Evolutionary conservation across 2,888 invertebrate genomes (phyloP), one percentile per base, ranked within the genome.

Genomic region (Hylaea fasciaria): DNA sequence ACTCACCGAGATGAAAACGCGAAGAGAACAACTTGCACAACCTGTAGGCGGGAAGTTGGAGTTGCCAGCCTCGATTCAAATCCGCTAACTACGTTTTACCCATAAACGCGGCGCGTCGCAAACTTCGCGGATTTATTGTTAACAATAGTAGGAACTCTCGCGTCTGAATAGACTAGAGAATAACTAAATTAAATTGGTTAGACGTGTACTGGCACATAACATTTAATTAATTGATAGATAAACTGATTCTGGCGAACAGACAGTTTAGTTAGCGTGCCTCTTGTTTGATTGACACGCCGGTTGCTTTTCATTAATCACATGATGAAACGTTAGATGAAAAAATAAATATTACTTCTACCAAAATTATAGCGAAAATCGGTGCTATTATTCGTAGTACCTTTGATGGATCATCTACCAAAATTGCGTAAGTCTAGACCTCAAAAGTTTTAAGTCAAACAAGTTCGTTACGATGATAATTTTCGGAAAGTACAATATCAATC

Each of bases 1-100:
- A 84, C 81, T 81, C 85, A 77, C 78, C 79, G 81, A 81, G 83
- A 85, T 83, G 80, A 76, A 72, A 82, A 80, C 78, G 66, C 67
- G 74, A 76, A 74, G 73, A 77, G 75, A 68, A 69, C 75, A 77
- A 77, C 73, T 74, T 72, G 72, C 63, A 70, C 70, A 73, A 73
- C 73, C 74, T 74, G 74, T 70, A 69, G 69, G 70, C 70, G 66
- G 69, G 57, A 76, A 73, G 74, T 77, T 63, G 52, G 49, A 66
- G 63, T 59, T 62, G 73, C 67, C 65, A 65, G 66, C 73, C 59
- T 73, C 66, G 72, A 81, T 81, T 84, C 77, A 74, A 81, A 81
- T 85, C 77, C 77, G 71, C 75, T 80, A 81, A 84, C 83, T 80
- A 79, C 77, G 75, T 79, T 76, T 57, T 75, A 75, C 77, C 76